Base-by-base conservation (phyloP, 64 coral and sea anemone genomes). In the Cladopsammia gracilis region DNA sequence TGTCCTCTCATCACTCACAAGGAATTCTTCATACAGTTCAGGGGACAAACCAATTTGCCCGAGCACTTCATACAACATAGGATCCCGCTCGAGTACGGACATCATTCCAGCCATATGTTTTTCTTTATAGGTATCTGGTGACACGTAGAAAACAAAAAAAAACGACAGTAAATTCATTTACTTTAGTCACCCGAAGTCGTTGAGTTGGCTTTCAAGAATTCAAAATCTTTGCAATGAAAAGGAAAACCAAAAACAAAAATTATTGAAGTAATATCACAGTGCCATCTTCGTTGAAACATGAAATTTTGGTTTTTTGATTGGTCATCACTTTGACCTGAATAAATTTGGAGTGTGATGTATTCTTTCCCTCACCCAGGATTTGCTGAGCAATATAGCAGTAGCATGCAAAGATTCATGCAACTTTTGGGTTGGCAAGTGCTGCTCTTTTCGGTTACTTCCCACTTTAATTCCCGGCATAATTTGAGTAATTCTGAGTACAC, bases 391-490 rank as follows among this genome's bases (percentile, higher is more conserved):
- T 53, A 53, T 10, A 53, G 51, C 51, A 53, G 51, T 53, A 53
- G 51, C 51, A 53, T 5, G 10, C 51, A 53, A 5, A 53, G 10
- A 53, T 53, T 53, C 51, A 53, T 53, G 51, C 51, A 53, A 53
- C 51, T 53, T 53, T 10, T 53, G 4, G 51, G 4, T 10, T 53
- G 51, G 10, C 4, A 53, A 53, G 51, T 53, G 10, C 66, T 25
- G 16, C 23, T 70, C 25, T 25, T 70, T 70, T 70, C 66, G 19
- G 23, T 6, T 0, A 70, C 66, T 25, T 70, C 66, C 66, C 66
- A 70, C 23, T 70, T 70, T 8, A 70, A 70, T 70, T 70, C 66
- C 25, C 66, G 19, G 66, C 66, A 70, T 70, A 70, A 70, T 70
- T 70, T 20, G 20, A 70, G 66, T 25, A 70, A 70, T 70, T 70